phyloP scores from a whole-genome alignment of 2,113 vertebrate species.

The Tricholaema leucomelas region DNA sequence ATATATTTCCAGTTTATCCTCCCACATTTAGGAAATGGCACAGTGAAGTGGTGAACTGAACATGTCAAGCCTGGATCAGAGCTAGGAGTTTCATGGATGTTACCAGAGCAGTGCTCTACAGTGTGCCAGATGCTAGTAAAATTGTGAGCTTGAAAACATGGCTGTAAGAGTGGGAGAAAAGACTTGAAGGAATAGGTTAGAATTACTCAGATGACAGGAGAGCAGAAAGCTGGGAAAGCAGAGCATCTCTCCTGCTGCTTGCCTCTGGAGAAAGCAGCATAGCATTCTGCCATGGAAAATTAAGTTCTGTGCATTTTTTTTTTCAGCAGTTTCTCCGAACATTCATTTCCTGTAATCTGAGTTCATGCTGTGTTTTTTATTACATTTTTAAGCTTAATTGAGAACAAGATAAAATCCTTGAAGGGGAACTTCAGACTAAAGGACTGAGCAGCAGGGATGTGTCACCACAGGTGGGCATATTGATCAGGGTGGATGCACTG shows the following conservation, averaged over 20 bases:
- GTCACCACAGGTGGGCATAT: fast-evolving
- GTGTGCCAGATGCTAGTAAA: not conserved
- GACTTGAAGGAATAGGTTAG: not conserved
- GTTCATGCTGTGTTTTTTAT: not conserved
- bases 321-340: not conserved
- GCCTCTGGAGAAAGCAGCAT: not conserved
- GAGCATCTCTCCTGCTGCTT: fast-evolving
- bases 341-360: not conserved
- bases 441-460: not conserved
- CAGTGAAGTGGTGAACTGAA: not conserved
- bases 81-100: not conserved
- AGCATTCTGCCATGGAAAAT: not conserved
- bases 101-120: not conserved
- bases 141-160: not conserved
- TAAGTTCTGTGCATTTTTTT: not conserved
- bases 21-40: not conserved
- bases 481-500: not conserved
- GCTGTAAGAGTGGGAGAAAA: not conserved
- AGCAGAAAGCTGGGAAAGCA: too few relatives aligned
- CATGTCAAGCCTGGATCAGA: not conserved
- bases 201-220: not conserved
- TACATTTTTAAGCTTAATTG: not conserved
- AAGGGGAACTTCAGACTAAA: not conserved
- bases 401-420: not conserved
- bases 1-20: not conserved